Percentiles rank a stretch among this genome's conserved stretches.
phyloP scores from a whole-genome alignment of 2,888 invertebrate species.

The Barypeithes pellucidus region DNA sequence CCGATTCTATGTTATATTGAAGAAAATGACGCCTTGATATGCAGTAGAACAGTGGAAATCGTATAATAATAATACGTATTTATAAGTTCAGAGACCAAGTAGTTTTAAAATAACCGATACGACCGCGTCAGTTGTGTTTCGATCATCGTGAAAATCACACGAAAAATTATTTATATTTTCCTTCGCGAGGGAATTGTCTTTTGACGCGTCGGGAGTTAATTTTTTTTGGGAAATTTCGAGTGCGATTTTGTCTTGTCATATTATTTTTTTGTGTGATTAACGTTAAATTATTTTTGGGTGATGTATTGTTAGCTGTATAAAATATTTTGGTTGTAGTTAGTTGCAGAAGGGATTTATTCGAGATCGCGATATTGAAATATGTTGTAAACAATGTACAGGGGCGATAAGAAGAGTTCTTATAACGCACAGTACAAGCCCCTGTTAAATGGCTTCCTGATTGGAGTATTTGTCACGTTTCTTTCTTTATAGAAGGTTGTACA shows the following conservation, averaged over 20 bases:
- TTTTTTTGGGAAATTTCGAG: not conserved
- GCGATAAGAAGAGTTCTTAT: too few relatives aligned
- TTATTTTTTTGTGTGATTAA: not conserved
- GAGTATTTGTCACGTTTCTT: too few relatives aligned
- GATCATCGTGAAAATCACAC: slow-evolving; percentile 15
- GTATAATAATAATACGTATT: slow-evolving; percentile 12
- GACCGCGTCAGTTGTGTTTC: slow-evolving; percentile 28
- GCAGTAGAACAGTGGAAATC: slow-evolving; percentile 29
- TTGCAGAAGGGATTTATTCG: too few relatives aligned
- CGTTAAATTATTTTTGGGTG: not conserved
- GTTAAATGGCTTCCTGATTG: too few relatives aligned
- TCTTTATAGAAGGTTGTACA: too few relatives aligned
- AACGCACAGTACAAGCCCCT: too few relatives aligned
- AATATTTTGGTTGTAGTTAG: not conserved
- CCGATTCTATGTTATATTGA: not conserved
- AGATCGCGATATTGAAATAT: too few relatives aligned
- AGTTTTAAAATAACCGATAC: slow-evolving; percentile 32
- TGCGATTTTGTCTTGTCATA: not conserved
- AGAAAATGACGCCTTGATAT: slow-evolving; percentile 32
- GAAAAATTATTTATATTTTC: slow-evolving; percentile 7
- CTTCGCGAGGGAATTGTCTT: not conserved
- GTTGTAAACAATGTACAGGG: too few relatives aligned
- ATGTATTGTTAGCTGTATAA: not conserved
- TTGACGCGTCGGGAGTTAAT: not conserved
- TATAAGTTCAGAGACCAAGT: slow-evolving; percentile 34